A percentile compares a stretch with the other conserved stretches of the same genome.
phyloP scores from a whole-genome alignment of 2,113 vertebrate genomes.

The Pelvicachromis taeniatus region DNA sequence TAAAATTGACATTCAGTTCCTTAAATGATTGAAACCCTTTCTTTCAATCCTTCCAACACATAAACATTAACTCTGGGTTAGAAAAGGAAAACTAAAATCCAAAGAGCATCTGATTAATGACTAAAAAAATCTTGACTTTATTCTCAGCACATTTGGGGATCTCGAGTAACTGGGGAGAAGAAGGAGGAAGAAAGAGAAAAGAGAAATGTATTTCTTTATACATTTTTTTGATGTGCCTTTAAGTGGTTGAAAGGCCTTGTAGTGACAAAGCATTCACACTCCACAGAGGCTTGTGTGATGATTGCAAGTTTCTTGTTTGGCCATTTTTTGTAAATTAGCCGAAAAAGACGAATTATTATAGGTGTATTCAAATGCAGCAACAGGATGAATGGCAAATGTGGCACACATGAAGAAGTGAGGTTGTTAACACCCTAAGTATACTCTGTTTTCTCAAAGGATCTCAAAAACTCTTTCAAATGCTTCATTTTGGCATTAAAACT shows the following conservation, averaged over 20 bases:
- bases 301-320: not conserved
- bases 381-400: not conserved
- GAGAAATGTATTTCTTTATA: not conserved
- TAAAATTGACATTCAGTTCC: constrained; percentile 71
- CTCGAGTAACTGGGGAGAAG: not conserved
- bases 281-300: constrained; percentile 23
- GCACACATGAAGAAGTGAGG: not conserved
- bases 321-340: constrained; percentile 15
- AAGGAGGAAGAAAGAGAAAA: not conserved
- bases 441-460: not conserved
- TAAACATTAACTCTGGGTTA: not conserved
- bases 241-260: constrained; percentile 54
- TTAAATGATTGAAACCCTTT: constrained; percentile 34
- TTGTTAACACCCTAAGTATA: too few relatives aligned
- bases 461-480: not conserved
- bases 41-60: not conserved
- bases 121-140: not conserved
- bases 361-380: not conserved
- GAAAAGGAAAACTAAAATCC: not conserved
- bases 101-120: not conserved
- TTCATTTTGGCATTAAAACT: not conserved
- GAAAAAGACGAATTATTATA: not conserved
- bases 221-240: constrained; percentile 39
- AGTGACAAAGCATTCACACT: constrained; percentile 29
- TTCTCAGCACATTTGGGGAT: not conserved